Conservation (phyloP, 2,113 vertebrate genomes). For the Platysternon megacephalum region DNA sequence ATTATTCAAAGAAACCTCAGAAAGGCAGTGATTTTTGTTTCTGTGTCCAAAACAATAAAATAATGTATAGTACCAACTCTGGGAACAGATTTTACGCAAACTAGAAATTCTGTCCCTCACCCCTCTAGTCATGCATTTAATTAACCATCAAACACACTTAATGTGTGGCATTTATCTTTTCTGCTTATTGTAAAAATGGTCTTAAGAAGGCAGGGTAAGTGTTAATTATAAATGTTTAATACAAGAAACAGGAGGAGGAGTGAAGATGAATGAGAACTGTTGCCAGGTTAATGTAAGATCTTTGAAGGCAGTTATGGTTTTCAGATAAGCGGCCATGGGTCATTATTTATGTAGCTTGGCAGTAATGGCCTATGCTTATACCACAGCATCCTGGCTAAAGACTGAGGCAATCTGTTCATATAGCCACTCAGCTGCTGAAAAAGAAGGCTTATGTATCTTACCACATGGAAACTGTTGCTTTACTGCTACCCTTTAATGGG, state of each 20-base stretch:
- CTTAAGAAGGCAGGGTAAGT: background rate
- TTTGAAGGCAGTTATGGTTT: background rate
- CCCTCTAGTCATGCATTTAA: background rate
- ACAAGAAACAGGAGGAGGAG: background rate
- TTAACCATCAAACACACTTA: background rate
- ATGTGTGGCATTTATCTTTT: background rate
- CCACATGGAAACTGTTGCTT: rapidly evolving
- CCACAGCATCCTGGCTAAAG: background rate
- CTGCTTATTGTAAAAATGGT: background rate
- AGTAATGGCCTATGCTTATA: background rate
- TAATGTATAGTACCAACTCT: background rate
- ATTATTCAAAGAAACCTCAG: background rate
- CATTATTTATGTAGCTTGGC: background rate
- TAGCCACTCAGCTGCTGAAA: background rate
- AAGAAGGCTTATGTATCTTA: background rate
- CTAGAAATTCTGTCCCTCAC: background rate
- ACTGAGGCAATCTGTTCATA: background rate
- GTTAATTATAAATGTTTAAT: background rate
- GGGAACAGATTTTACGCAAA: background rate
- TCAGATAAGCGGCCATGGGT: background rate
- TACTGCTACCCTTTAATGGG: background rate
- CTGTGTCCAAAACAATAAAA: background rate
- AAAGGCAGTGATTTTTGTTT: background rate
- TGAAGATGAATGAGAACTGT: background rate
- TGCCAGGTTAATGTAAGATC: background rate